Percentiles rank a stretch among this genome's conserved stretches.
phyloP scores from a whole-genome alignment of 1,140 invertebrate genomes.

The Eueides isabella region DNA sequence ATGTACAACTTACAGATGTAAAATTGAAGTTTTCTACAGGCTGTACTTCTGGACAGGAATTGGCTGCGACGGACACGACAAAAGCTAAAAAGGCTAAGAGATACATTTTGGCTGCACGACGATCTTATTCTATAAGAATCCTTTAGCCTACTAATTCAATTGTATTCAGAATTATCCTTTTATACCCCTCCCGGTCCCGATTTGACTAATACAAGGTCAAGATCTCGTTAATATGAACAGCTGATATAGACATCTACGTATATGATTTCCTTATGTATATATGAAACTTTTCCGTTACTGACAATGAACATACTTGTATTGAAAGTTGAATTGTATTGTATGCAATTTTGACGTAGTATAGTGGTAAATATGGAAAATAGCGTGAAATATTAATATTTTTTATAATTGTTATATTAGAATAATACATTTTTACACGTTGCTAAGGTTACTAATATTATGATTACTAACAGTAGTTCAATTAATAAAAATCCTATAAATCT shows the following conservation, averaged over 20 bases:
- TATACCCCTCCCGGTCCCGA: not conserved
- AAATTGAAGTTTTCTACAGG: slow-evolving; percentile 25
- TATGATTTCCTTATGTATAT: not conserved
- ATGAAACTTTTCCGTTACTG: no score
- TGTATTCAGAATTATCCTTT: not conserved
- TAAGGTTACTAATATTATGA: no score
- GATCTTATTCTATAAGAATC: not conserved
- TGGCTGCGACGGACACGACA: not conserved
- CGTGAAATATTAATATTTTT: no score
- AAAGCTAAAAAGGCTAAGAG: not conserved
- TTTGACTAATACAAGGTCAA: slow-evolving; percentile 15
- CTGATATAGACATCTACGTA: no score
- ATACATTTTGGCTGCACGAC: not conserved
- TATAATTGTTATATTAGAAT: no score
- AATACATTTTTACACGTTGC: no score
- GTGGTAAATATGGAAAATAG: no score
- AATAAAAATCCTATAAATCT: no score
- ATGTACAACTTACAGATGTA: slow-evolving; percentile 18
- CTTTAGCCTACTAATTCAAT: not conserved
- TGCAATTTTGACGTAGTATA: no score
- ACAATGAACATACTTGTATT: no score
- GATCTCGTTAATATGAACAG: not conserved
- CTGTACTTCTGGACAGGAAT: slow-evolving; percentile 18
- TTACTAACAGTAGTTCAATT: no score
- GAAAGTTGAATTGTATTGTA: no score